phyloP scores from a whole-genome alignment of 2,888 invertebrate species.

The Thymelicus lineola region DNA sequence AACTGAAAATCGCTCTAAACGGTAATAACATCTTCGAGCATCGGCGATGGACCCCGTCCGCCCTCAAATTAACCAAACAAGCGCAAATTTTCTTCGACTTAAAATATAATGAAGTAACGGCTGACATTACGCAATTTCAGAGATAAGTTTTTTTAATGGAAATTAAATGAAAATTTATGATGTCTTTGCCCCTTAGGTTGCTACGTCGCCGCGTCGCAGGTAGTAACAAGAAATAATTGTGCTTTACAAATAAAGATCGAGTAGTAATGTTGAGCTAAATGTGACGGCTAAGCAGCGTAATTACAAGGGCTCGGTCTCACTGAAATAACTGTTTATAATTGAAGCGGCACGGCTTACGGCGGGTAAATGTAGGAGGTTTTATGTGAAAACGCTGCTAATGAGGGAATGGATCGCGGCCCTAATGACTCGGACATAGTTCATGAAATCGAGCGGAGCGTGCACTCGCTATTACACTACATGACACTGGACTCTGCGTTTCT shows the following conservation, averaged over 20 bases:
- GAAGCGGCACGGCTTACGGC: conserved; percentile 64
- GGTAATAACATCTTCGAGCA: conserved; percentile 66
- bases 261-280: conserved; percentile 68
- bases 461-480: conserved; percentile 42
- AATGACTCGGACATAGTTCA: conserved; percentile 71
- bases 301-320: conserved; percentile 70
- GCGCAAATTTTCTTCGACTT: conserved; percentile 69
- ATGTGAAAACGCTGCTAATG: conserved; percentile 81
- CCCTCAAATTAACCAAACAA: conserved; percentile 70
- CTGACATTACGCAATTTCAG: conserved; percentile 66
- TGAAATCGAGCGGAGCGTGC: conserved; percentile 51
- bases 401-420: conserved; percentile 67
- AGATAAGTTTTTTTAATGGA: conserved; percentile 66
- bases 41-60: conserved; percentile 57
- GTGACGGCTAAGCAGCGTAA: conserved; percentile 75
- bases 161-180: conserved; percentile 51
- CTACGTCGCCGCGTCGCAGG: conserved; percentile 18
- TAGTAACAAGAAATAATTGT: conserved; percentile 36
- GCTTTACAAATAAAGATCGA: conserved; percentile 55
- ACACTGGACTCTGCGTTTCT: conserved; percentile 33
- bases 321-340: conserved; percentile 81
- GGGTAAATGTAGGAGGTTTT: conserved; percentile 73
- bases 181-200: conserved; percentile 26
- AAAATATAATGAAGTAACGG: conserved; percentile 73
- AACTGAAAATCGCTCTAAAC: conserved; percentile 80